Evolutionary conservation across 2,113 vertebrate genomes (phyloP).

Genomic region (Azemiops feae): DNA sequence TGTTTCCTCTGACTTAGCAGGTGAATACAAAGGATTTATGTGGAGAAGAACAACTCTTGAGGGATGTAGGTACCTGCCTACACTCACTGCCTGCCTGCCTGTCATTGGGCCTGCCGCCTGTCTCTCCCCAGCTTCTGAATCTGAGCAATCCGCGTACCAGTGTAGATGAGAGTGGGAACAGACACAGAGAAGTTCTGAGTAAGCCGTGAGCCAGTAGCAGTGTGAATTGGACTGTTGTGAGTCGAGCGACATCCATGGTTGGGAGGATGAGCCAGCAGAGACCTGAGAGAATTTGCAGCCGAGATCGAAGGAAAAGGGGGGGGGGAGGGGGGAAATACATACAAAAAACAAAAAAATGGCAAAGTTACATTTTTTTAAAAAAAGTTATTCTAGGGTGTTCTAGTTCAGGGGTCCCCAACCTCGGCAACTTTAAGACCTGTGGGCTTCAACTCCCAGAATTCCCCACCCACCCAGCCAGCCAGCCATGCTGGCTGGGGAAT

Average conservation of each 20-base stretch:
- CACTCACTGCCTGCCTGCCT: slow-evolving; percentile 84
- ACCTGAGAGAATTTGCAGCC: slow-evolving; percentile 88
- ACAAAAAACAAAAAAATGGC: slow-evolving; percentile 72
- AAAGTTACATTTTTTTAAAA: slow-evolving; percentile 67
- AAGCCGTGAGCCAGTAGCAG: slow-evolving; percentile 95
- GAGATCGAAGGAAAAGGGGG: slow-evolving; percentile 67
- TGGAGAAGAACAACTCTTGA: slow-evolving; percentile 43
- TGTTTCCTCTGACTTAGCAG: slow-evolving; percentile 36
- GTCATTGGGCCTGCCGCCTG: slow-evolving; percentile 72
- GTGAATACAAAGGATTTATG: slow-evolving; percentile 45
- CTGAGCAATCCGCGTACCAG: slow-evolving; percentile 91
- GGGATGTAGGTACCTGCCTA: slow-evolving; percentile 76
- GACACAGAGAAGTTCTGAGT: slow-evolving; percentile 99
- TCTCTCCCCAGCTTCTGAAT: slow-evolving; percentile 76
- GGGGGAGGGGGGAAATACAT: slow-evolving; percentile 72
- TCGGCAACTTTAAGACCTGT: too few species aligned
- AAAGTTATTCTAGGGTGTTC: slow-evolving; percentile 66
- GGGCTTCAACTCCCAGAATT: too few species aligned
- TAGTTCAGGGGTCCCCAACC: slow-evolving; percentile 31
- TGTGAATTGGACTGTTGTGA: slow-evolving; percentile 99
- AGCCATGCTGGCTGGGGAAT: too few species aligned
- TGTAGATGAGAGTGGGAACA: slow-evolving; percentile 99
- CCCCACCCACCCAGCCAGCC: too few species aligned
- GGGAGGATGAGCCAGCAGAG: slow-evolving; percentile 88
- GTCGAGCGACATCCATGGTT: slow-evolving; percentile 99